Percentiles rank a stretch among this genome's conserved stretches.
phyloP scores from a whole-genome alignment of 2,113 vertebrate species.

The Phylloscopus whistleri region DNA sequence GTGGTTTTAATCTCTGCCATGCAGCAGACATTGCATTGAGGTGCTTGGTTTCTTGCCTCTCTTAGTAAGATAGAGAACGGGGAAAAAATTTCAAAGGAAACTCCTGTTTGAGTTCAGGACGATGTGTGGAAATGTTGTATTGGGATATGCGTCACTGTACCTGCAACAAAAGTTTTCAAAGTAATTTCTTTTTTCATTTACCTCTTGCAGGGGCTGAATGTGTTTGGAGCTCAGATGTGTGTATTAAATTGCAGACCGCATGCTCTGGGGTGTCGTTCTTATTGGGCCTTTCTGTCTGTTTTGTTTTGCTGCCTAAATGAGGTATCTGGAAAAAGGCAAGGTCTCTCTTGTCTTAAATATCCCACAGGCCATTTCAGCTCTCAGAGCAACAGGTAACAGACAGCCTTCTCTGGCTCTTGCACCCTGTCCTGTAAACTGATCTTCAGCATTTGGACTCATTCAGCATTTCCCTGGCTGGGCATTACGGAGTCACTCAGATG shows the following conservation, averaged over 20 bases:
- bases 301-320: conserved; percentile 80
- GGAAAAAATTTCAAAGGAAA: background rate
- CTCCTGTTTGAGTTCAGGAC: background rate
- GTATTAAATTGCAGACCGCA: conserved; percentile 66
- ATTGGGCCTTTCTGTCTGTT: conserved; percentile 77
- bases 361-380: conserved; percentile 74
- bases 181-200: conserved; percentile 74
- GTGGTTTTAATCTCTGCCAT: background rate
- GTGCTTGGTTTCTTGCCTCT: background rate
- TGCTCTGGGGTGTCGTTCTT: conserved; percentile 71
- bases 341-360: conserved; percentile 73
- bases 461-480: conserved; percentile 71
- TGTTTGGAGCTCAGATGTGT: conserved; percentile 73
- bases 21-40: background rate
- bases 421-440: conserved; percentile 6
- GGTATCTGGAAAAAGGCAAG: conserved; percentile 79
- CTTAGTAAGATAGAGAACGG: background rate
- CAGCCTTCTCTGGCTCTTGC: conserved; percentile 47
- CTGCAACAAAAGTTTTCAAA: conserved; percentile 21
- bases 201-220: conserved; percentile 77
- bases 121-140: background rate
- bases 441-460: conserved; percentile 64
- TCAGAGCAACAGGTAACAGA: conserved; percentile 80
- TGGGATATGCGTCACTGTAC: background rate
- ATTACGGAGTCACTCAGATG: background rate